Evolutionary conservation across 2,888 invertebrate species (phyloP), one percentile per base, ranked within the genome.

Genomic region (Neoaliturus tenellus): DNA sequence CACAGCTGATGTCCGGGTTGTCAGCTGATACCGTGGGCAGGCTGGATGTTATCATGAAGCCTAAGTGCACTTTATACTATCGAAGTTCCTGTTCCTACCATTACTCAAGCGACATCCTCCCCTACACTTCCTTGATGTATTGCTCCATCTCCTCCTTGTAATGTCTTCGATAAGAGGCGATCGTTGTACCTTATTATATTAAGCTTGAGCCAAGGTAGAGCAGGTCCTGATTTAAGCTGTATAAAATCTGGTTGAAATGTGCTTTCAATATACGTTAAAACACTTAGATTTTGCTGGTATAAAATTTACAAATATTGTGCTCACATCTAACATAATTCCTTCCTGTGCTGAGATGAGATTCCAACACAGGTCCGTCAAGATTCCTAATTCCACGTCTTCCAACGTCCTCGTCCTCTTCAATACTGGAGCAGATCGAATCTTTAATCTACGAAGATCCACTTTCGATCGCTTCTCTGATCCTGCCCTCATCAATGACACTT

Each of bases 401-500:
- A 14, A 4, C 4, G 4, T 10, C 6, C 4, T 14, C 48, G 3
- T 3, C 3, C 14, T 48, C 6, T 55, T 55, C 55, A 5, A 6
- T 55, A 25, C 14, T 25, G 55, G 62, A 28, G 62, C 62, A 17
- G 28, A 31, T 28, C 62, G 28, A 62, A 62, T 62, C 62, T 6
- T 17, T 28, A 28, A 28, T 62, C 25, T 20, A 17, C 28, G 28
- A 31, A 17, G 62, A 25, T 12, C 8, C 25, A 62, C 55, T 55
- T 55, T 55, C 55, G 55, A 23, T 8, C 55, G 23, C 25, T 4
- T 8, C 12, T 28, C 62, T 8, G 48, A 17, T 17, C n/a, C 48
- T n/a, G 62, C 62, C 62, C 62, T 62, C 62, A 62, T 62, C 62
- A 62, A 62, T 62, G 62, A 5, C 28, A 62, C 62, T 62, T 62